Base-by-base conservation (phyloP, 1,140 invertebrate species). In the Lepidostoma basale region DNA sequence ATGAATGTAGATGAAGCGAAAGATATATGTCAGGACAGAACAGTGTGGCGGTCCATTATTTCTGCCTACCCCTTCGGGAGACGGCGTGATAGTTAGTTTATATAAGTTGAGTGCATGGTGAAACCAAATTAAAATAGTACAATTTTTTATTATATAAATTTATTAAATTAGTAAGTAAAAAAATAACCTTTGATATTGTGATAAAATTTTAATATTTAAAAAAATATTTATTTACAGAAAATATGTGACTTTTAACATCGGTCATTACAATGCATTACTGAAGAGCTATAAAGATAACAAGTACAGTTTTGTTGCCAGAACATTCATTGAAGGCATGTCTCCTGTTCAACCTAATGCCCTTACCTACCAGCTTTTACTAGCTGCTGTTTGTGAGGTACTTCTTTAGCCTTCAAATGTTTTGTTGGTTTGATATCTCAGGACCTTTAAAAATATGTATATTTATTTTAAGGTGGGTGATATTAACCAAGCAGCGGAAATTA, bases 401-500 rank as follows among this genome's bases (percentile, higher is more conserved):
- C 42, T 45, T 16, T 58, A n/a, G 26, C 22, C 47, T 28, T 28
- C 3, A 59, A 25, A 22, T 49, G 52, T 20, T 59, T 8, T 18
- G n/a, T 40, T 25, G n/a, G n/a, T n/a, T n/a, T n/a, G n/a, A n/a
- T n/a, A n/a, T n/a, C n/a, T n/a, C n/a, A n/a, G n/a, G n/a, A n/a
- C n/a, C n/a, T n/a, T n/a, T n/a, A n/a, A n/a, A 54, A 22, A 28
- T 62, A 42, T 20, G 65, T 69, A 70, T 62, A 40, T 60, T 36
- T 67, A 59, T 68, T 75, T 73, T 28, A 36, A 87, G 81, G 75
- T 76, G 6, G 88, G 88, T 28, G 83, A 88, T 74, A 77, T 88
- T 18, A 80, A 86, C 63, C 82, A 86, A 73, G 84, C 87, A 14
- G 83, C 80, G 20, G 81, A 84, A 73, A 83, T 89, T 6, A 77